These are phyloP conservation scores for Spizella passerina DNA, from an alignment of 2,797 vertebrate species.

Conservation along the genomic window DNA sequence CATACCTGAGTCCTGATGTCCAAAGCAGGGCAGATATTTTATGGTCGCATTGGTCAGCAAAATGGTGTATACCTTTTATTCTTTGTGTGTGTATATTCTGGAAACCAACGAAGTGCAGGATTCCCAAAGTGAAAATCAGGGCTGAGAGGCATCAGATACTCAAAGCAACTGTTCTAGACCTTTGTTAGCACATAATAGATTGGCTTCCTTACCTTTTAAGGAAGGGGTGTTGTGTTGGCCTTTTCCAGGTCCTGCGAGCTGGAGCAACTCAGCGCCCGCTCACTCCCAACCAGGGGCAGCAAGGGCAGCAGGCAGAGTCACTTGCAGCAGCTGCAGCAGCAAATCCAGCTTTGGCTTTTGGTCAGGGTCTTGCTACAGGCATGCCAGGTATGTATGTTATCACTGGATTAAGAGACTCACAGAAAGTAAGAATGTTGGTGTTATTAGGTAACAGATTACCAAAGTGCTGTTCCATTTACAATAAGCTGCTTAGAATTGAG, in stretches of 20 bases:
- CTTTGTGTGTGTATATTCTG: neutral
- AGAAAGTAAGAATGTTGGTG: neutral
- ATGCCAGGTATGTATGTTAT: conserved; percentile 85
- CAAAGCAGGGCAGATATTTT: neutral
- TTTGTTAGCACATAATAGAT: neutral
- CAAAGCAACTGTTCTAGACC: neutral
- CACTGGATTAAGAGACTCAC: neutral
- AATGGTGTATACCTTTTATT: neutral
- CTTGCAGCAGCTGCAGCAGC: conserved; percentile 89
- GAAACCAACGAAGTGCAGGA: neutral
- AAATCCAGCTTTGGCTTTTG: conserved; percentile 93
- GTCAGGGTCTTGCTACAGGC: conserved; percentile 87
- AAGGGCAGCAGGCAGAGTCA: conserved; percentile 93
- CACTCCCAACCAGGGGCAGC: conserved; percentile 93
- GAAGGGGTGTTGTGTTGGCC: neutral
- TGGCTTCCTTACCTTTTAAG: neutral
- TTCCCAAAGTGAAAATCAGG: neutral
- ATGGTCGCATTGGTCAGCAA: neutral
- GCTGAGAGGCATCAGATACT: neutral
- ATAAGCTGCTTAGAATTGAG: neutral
- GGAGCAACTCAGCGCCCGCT: conserved; percentile 93
- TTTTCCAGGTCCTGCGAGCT: conserved; percentile 90
- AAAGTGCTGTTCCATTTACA: neutral
- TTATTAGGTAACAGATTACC: neutral
- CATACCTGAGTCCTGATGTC: neutral